phyloP scores from a whole-genome alignment of 2,797 vertebrate genomes.

The Eidolon dupreanum region DNA sequence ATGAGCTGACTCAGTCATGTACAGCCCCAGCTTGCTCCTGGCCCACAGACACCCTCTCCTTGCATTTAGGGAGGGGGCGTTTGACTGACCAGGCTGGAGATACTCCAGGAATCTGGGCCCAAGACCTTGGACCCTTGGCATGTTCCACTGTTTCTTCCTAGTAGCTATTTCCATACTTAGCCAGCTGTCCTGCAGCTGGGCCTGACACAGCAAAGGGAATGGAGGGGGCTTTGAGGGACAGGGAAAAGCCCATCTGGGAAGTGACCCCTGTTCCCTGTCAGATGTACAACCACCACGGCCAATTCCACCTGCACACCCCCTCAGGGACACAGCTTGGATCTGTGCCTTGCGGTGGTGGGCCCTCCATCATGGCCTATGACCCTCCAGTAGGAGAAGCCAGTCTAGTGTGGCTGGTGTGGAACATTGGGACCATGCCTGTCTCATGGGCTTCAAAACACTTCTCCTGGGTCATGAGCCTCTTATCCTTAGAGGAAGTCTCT shows the following conservation, averaged over 20 bases:
- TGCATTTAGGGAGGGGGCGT: background rate
- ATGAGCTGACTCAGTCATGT: background rate
- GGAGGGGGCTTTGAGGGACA: background rate
- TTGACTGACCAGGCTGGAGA: background rate
- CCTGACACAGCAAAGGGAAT: background rate
- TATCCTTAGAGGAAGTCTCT: conserved; percentile 56
- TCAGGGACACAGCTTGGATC: background rate
- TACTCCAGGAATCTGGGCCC: background rate
- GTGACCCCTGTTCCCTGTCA: background rate
- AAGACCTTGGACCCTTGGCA: background rate
- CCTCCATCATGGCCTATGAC: background rate
- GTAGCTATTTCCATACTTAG: background rate
- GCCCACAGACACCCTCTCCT: background rate
- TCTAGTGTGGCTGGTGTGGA: background rate
- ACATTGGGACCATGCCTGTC: background rate
- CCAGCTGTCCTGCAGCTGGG: background rate
- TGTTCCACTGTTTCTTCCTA: background rate
- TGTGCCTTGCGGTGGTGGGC: rapidly evolving
- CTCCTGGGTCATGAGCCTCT: conserved; percentile 51
- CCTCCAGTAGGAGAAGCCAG: background rate
- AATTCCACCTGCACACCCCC: background rate
- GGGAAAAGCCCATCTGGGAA: background rate
- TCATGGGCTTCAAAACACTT: background rate
- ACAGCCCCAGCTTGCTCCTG: background rate
- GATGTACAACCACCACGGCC: background rate